Evolutionary conservation across 2,888 invertebrate species (phyloP).

Genomic region (Strigamia maritima): DNA sequence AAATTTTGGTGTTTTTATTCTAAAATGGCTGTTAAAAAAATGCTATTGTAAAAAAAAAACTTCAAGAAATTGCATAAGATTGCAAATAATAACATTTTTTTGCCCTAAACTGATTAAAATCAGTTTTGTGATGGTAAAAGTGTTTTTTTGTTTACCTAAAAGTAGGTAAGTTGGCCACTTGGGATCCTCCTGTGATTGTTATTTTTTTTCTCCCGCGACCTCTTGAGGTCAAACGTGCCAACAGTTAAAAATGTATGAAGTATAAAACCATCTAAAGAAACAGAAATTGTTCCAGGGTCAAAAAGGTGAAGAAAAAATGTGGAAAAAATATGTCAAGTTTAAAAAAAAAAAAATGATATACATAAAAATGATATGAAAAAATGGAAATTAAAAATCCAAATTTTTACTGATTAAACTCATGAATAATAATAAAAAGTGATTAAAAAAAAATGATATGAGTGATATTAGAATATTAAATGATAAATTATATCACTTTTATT

Average conservation of each 20-base stretch:
- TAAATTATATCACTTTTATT: too few relatives aligned
- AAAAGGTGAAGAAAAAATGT: background rate
- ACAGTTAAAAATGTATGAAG: background rate
- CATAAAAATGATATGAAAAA: background rate
- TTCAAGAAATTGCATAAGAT: too few relatives aligned
- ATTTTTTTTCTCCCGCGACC: background rate
- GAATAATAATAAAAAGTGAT: too few relatives aligned
- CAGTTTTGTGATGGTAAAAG: background rate
- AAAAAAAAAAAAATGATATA: background rate
- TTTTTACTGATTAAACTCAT: too few relatives aligned
- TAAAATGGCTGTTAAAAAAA: too few relatives aligned
- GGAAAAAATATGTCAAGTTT: background rate
- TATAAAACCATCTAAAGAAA: background rate
- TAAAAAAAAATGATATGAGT: too few relatives aligned
- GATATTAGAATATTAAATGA: too few relatives aligned
- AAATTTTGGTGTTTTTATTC: too few relatives aligned
- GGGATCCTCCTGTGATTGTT: conserved; percentile 16
- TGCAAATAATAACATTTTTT: background rate
- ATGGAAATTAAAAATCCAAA: background rate
- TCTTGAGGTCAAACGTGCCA: background rate
- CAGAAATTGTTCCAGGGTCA: background rate
- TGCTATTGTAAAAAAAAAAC: too few relatives aligned
- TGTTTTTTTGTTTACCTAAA: background rate
- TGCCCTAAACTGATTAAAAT: background rate
- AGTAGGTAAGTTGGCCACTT: conserved; percentile 1